Evolutionary conservation across 2,797 vertebrate genomes (phyloP), one percentile per base, ranked within the genome.

Genomic region (Corythornis leucogaster): DNA sequence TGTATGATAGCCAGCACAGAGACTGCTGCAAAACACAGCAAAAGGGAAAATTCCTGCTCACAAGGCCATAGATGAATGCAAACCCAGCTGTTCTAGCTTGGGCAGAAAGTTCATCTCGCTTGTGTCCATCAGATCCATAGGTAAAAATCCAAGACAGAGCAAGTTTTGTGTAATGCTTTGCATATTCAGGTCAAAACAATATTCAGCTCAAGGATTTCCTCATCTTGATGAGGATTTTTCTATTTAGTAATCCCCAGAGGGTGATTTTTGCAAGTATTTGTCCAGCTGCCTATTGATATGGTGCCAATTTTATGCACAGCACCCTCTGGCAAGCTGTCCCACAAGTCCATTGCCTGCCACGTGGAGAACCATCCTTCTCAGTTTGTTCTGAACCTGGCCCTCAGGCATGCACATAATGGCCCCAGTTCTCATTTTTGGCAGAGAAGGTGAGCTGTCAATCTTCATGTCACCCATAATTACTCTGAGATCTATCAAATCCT

Each of bases 191-290:
- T 26, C 78, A 46, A 45, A 80, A 48, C 55, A 78, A 40, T 86
- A 89, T 95, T 92, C 57, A 74, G 13, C 57, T 74, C 45, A 82
- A 92, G 33, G 24, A 70, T 92, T 88, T 89, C 30, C 38, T 77
- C 63, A 45, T 63, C 54, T 53, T 70, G n/a, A 74, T 86, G 35
- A 81, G 33, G 33, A 68, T 82, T 94, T 93, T 85, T 69, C 20
- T 43, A 74, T 87, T 88, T 74, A 77, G 51, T 45, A 53, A 63
- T 77, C 25, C 77, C 64, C 67, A 81, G 48, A 62, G 50, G 45
- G 28, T 0, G 3, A 68, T 76, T 84, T 53, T 51, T 94, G 43
- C 17, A 76, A 81, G 40, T 63, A 7, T 89, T 89, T 89, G 20
- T 77, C 75, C 75, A 80, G 57, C 58, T 88, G 43, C 40, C 22